A percentile compares a stretch with the other conserved stretches of the same genome.
Evolutionary conservation across 2,113 vertebrate species (phyloP).

Genomic region (Calyptomena viridis): DNA sequence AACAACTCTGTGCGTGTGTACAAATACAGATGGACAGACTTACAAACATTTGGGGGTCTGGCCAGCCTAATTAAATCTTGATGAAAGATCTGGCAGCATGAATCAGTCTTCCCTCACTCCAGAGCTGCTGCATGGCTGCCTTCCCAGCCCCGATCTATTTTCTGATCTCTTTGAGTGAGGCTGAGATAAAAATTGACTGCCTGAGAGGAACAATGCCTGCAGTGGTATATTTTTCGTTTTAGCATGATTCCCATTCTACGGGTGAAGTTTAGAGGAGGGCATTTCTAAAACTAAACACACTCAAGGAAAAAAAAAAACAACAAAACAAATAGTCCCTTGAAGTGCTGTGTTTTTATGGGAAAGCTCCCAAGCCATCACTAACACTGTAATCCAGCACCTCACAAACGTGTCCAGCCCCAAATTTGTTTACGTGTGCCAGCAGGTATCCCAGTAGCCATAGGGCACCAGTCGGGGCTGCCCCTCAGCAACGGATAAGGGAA

Average conservation of each 20-base stretch:
- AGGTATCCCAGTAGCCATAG: accelerated
- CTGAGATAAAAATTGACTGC: background rate
- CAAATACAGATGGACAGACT: background rate
- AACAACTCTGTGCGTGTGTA: background rate
- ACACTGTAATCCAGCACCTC: background rate
- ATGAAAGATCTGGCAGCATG: accelerated
- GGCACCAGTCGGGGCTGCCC: accelerated
- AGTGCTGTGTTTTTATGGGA: constrained; percentile 37
- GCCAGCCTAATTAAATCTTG: accelerated
- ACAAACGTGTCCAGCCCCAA: background rate
- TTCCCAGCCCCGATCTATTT: background rate
- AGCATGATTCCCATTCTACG: accelerated
- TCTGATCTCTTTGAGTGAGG: background rate
- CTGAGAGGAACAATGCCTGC: background rate
- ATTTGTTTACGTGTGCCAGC: background rate
- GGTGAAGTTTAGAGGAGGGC: background rate
- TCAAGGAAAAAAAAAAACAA: background rate
- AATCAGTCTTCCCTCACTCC: accelerated
- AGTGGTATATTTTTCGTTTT: background rate
- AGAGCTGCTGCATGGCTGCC: background rate
- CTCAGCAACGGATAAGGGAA: accelerated
- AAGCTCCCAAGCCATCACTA: constrained; percentile 34
- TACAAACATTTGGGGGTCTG: background rate
- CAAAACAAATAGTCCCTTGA: background rate
- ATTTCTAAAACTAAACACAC: background rate